Evolutionary conservation across 1,140 invertebrate species (phyloP).

Genomic region (Caenorhabditis latens): DNA sequence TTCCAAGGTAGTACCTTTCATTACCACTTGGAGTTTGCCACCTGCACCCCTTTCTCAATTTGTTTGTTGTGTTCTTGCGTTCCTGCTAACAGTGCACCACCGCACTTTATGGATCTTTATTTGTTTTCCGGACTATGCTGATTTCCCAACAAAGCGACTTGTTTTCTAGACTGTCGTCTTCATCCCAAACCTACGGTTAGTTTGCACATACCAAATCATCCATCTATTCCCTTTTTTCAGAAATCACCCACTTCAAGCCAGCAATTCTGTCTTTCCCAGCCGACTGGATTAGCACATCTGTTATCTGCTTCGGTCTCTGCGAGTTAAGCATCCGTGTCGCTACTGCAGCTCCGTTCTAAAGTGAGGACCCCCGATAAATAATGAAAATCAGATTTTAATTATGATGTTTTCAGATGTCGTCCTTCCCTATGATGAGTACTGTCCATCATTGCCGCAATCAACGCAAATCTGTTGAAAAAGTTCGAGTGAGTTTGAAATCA

Average conservation of each 20-base stretch:
- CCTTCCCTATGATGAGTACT: slow-evolving; percentile 58
- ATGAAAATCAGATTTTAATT: not conserved
- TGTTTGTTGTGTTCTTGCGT: not conserved
- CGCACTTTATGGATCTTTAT: slow-evolving; percentile 46
- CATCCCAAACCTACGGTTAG: slow-evolving; percentile 32
- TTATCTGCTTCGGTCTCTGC: slow-evolving; percentile 66
- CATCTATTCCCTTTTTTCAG: not conserved
- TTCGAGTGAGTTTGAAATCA: slow-evolving; percentile 10
- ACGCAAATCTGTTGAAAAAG: slow-evolving; percentile 46
- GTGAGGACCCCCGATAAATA: no score
- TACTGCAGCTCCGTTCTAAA: slow-evolving; percentile 54
- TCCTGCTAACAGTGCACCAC: not conserved
- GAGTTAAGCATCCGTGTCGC: slow-evolving; percentile 64
- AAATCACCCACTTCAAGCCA: slow-evolving; percentile 53
- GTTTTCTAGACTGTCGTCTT: slow-evolving; percentile 33
- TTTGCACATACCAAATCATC: not conserved
- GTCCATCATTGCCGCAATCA: slow-evolving; percentile 48
- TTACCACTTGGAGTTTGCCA: slow-evolving; percentile 44
- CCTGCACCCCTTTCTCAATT: not conserved
- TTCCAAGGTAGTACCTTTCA: slow-evolving; percentile 25
- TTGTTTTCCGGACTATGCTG: slow-evolving; percentile 42
- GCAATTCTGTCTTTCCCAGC: slow-evolving; percentile 36
- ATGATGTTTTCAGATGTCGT: slow-evolving; percentile 52
- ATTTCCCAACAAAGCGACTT: slow-evolving; percentile 30
- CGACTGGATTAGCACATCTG: slow-evolving; percentile 65